These are phyloP conservation scores for Sminthurides aquaticus DNA, from an alignment of 2,888 invertebrate genomes.

Conservation along the genomic window DNA sequence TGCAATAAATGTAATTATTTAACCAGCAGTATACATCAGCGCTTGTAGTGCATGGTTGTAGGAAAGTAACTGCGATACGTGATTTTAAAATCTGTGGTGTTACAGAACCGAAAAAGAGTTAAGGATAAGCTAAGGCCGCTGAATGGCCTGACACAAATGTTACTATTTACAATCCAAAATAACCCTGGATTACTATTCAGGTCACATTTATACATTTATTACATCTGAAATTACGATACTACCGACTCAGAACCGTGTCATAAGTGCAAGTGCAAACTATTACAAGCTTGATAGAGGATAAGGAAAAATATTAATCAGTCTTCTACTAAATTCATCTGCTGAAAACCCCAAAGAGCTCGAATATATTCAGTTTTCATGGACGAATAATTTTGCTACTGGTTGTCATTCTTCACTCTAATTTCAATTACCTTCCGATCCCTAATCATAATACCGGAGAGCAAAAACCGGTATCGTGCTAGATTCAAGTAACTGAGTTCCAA, in stretches of 20 bases:
- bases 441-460: not conserved
- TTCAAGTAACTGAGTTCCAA: too few species aligned
- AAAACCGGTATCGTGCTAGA: not conserved
- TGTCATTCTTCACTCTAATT: not conserved
- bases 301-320: slow-evolving; percentile 4
- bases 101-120: not conserved
- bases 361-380: not conserved
- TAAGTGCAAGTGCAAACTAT: not conserved
- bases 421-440: not conserved
- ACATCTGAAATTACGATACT: not conserved
- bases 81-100: not conserved
- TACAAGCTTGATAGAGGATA: not conserved
- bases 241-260: not conserved
- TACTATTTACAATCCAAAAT: slow-evolving; percentile 1
- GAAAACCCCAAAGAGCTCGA: slow-evolving; percentile 4
- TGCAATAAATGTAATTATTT: too few species aligned
- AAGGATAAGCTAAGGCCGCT: not conserved
- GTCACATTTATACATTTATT: slow-evolving; percentile 7
- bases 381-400: not conserved
- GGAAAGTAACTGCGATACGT: not conserved
- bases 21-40: too few species aligned
- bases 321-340: slow-evolving; percentile 6
- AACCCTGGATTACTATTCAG: slow-evolving; percentile 6
- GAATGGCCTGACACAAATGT: not conserved
- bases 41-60: too few species aligned